Base-by-base conservation (phyloP, 2,888 invertebrate species). In the Heliothis peltigera region DNA sequence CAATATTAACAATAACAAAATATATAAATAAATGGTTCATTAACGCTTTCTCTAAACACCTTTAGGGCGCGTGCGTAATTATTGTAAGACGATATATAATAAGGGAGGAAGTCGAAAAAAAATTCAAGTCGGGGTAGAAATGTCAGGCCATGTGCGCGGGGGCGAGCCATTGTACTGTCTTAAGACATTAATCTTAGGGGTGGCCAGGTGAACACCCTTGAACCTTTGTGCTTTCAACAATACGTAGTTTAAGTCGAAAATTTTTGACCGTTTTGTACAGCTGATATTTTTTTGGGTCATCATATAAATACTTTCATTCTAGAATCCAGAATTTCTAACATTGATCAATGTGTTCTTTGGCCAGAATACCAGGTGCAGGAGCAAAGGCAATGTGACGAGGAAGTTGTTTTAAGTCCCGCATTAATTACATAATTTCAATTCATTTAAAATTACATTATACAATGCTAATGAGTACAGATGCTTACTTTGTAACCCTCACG, bases 31-130 rank as follows among this genome's bases (percentile, higher is more conserved):
- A 88, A 88, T 87, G 83, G 84, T 87, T 89, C 87, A 89, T 90
- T 88, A 87, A 82, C 83, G 90, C 93, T 93, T 93, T 93, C 92
- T 88, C 90, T 91, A 89, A 90, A 91, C 93, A 93, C 92, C 93
- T 93, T 93, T 91, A 81, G 82, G 79, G 86, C 92, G 91, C 92
- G 94, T 93, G 93, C 92, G 87, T 83, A 77, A 79, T 90, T 88
- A 91, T 91, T 89, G 86, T 88, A 83, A 86, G 86, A 82, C 85
- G 81, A 73, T 75, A 87, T 75, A 87, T 89, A 91, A 90, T 89
- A 90, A 89, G 86, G 87, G 87, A 92, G 91, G 91, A 92, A 91
- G 87, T 89, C 67, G 69, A 85, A 88, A 90, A 91, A 90, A 90
- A 84, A 80, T 70, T 81, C 75, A 86, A 84, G 82, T 83, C 81